A percentile compares a stretch with the other conserved stretches of the same genome.
phyloP scores from a whole-genome alignment of 2,888 invertebrate species.

The Patella depressa region DNA sequence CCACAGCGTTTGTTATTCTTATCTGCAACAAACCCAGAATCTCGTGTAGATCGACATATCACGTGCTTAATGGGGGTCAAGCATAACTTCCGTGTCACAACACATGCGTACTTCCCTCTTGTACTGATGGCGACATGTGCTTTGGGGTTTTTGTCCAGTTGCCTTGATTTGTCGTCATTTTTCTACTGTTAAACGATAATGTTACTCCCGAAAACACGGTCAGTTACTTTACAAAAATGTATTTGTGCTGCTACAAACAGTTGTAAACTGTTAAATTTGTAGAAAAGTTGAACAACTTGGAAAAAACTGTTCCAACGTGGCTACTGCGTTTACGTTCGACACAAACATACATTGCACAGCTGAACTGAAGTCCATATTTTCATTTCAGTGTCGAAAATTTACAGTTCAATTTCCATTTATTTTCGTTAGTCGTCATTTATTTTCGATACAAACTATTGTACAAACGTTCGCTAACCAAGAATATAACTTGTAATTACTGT shows the following conservation, averaged over 20 bases:
- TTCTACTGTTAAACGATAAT: not conserved
- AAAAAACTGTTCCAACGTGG: conserved; percentile 8
- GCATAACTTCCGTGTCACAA: conserved; percentile 19
- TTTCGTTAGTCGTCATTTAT: too few species aligned
- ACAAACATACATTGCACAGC: too few species aligned
- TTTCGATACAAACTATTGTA: too few species aligned
- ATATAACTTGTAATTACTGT: too few species aligned
- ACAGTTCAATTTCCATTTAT: too few species aligned
- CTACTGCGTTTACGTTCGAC: not conserved
- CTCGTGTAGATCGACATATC: conserved; percentile 5
- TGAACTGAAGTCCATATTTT: too few species aligned
- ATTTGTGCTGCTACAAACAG: not conserved
- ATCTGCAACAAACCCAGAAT: not conserved
- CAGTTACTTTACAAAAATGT: not conserved
- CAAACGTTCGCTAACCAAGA: too few species aligned
- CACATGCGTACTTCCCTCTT: conserved; percentile 57
- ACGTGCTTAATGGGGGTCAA: conserved; percentile 1
- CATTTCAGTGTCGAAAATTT: too few species aligned
- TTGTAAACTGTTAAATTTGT: not conserved
- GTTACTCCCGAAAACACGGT: conserved; percentile 15
- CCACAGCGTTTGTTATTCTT: too few species aligned
- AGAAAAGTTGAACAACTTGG: not conserved
- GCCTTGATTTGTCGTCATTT: conserved; percentile 38
- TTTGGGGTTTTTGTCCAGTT: conserved; percentile 43
- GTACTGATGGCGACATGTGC: conserved; percentile 68